Evolutionary conservation across 2,797 vertebrate species (phyloP), one percentile per base, ranked within the genome.

Genomic region (Vespertilio murinus): DNA sequence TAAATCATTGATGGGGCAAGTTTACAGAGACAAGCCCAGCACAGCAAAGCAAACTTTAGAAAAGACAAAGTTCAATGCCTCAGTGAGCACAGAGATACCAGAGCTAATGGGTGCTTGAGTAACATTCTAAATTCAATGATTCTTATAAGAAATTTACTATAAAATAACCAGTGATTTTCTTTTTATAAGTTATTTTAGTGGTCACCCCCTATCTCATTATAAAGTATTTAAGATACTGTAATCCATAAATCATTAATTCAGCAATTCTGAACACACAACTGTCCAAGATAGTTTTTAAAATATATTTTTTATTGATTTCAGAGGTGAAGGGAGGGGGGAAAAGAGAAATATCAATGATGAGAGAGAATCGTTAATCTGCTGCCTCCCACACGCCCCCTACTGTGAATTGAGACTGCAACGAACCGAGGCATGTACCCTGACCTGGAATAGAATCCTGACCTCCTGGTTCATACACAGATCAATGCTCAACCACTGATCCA

Each of bases 111-210:
- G 1, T 52, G 16, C 80, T 52, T 12, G 17, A 65, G 16, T 67
- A 80, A 25, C 33, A 81, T 82, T 18, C 23, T 75, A 91, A 91
- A 3, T 81, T 94, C 54, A 90, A 67, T 22, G 7, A 54, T 71
- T 73, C 20, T 80, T 92, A n/a, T 38, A 87, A 90, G n/a, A 82
- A 86, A 94, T 82, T 38, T 92, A 82, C 6, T 47, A 30, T 77
- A 78, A 88, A 35, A 74, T 65, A 78, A 77, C 22, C 14, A 84
- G 47, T 84, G 54, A 59, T 25, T 78, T 64, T 73, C 56, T 78
- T 78, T 79, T 88, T 77, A 81, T 80, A 49, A 71, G 70, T 74
- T 65, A 70, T 56, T 87, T 91, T 91, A n/a, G 33, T 59, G 30
- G 20, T 65, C 18, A 52, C 38, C 2, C 2, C 30, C 35, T 94